Base-by-base conservation (phyloP, 2,888 invertebrate species). In the Drosophila kanekoi region DNA sequence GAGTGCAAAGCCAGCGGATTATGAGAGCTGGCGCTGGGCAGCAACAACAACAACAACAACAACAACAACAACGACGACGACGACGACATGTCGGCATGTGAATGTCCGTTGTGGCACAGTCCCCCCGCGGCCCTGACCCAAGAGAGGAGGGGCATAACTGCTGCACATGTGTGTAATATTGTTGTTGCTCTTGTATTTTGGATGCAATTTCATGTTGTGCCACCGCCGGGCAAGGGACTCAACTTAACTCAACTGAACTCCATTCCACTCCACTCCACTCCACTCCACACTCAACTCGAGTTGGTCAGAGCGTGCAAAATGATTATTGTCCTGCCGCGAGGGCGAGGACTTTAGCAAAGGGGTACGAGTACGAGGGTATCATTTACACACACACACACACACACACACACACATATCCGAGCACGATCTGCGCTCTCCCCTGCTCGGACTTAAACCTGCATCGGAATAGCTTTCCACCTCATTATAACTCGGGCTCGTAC, bases 11-110 rank as follows among this genome's bases (percentile, higher is more conserved):
- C 65, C 77, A 77, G 52, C 70, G 85, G 82, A 85, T 82, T 82
- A 82, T 76, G 82, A 79, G 77, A 67, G 66, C 80, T 72, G 82
- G 86, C 77, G 86, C 86, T 80, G 78, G 72, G 78, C 78, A 64
- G 37, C 72, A 47, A 32, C 37, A 14, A 47, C 37, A 10, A 43
- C 28, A 14, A 47, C 37, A 10, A 43, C 28, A 20, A 37, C 13
- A 58, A 44, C 45, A 41, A 53, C 52, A 9, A 11, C 33, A 23
- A 48, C 52, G 41, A 66, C 41, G 33, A 59, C 49, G 47, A 67
- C 56, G 64, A 72, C 66, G 51, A 72, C 53, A 61, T 73, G 72
- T 73, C 72, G 68, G 72, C 72, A 67, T 72, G 72, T 72, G 72
- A 72, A 59, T 72, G 72, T 72, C 51, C 72, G 32, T 68, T 62